Evolutionary conservation across 2,888 invertebrate genomes (phyloP).

Genomic region (Rotaria socialis): DNA sequence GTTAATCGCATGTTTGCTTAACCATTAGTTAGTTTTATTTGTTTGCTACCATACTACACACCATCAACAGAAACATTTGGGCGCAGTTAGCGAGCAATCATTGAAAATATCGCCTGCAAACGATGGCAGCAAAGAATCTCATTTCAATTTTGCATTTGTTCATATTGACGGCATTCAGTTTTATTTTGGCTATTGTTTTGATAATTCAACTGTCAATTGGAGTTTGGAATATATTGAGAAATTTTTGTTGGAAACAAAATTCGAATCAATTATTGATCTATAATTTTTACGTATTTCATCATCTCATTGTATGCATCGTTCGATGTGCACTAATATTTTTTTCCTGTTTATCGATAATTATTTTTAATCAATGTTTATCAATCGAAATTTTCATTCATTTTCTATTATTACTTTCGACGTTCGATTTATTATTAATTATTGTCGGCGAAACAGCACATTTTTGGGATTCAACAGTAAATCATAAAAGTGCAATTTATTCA

Average conservation of each 20-base stretch:
- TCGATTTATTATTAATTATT: neutral
- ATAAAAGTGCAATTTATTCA: neutral
- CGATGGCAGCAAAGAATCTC: neutral
- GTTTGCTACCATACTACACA: neutral
- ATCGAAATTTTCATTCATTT: neutral
- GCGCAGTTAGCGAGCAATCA: neutral
- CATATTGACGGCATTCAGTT: no score
- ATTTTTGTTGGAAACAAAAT: no score
- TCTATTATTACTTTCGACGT: neutral
- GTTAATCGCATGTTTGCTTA: neutral
- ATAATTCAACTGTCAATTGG: no score
- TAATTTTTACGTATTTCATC: neutral
- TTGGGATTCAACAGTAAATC: neutral
- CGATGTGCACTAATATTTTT: neutral
- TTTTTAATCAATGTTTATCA: neutral
- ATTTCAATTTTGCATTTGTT: neutral
- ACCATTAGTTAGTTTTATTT: neutral
- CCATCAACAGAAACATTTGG: no score
- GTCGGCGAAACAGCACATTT: slow-evolving; percentile 1
- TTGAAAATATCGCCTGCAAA: neutral
- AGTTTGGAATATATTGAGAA: no score
- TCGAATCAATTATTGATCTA: neutral
- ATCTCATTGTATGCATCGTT: neutral
- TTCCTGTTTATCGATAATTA: neutral
- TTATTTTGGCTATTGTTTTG: no score